Evolutionary conservation across 2,888 invertebrate species (phyloP).

Genomic region (Dryobota labecula): DNA sequence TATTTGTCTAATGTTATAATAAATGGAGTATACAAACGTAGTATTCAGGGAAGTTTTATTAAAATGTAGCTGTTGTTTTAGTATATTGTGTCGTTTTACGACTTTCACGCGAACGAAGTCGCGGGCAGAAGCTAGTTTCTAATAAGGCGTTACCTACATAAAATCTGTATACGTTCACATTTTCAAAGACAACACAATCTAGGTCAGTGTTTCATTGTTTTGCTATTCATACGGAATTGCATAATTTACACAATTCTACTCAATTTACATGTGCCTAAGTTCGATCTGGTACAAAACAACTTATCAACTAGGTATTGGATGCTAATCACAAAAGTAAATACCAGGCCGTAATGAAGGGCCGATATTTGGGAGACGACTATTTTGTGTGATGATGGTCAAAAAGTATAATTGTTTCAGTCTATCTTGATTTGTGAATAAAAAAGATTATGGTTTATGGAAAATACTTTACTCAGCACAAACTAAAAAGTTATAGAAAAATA

Average conservation of each 20-base stretch:
- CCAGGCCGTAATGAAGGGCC: not conserved
- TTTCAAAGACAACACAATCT: constrained; percentile 48
- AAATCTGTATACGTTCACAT: constrained; percentile 25
- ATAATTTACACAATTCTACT: constrained; percentile 49
- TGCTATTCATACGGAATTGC: constrained; percentile 39
- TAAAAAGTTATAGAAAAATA: not conserved
- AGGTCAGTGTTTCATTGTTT: constrained; percentile 62
- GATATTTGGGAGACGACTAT: not conserved
- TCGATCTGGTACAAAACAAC: constrained; percentile 24
- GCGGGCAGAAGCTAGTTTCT: no score
- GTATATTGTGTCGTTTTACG: no score
- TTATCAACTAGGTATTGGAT: not conserved
- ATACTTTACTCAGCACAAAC: not conserved
- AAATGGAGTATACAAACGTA: no score
- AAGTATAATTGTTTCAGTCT: not conserved
- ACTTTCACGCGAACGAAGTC: no score
- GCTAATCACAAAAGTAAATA: constrained; percentile 11
- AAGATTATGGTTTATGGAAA: not conserved
- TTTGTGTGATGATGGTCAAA: not conserved
- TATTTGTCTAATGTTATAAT: no score
- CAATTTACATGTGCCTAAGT: constrained; percentile 45
- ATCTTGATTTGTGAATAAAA: not conserved
- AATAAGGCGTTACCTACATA: not conserved
- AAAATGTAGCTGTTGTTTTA: no score
- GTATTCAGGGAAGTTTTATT: no score